A percentile compares a stretch with the other conserved stretches of the same genome.
Evolutionary conservation across 2,888 invertebrate species (phyloP).

Genomic region (Resseliella maxima): DNA sequence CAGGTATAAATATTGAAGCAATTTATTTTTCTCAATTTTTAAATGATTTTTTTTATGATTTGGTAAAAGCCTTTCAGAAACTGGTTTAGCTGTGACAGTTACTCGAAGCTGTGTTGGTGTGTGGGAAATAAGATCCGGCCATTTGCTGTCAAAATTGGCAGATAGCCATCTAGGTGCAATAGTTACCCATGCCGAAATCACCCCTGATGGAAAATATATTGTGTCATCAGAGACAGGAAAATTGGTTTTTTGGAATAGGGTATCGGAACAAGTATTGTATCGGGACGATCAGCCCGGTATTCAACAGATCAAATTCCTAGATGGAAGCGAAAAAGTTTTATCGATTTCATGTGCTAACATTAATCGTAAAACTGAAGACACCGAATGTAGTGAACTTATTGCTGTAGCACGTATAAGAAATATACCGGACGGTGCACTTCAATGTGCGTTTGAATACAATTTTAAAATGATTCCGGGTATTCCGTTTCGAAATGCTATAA

Average conservation of each 20-base stretch:
- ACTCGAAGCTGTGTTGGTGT: conserved; percentile 95
- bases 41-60: conserved; percentile 58
- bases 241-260: conserved; percentile 87
- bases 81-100: conserved; percentile 88
- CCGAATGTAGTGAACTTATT: conserved; percentile 74
- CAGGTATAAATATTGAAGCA: conserved; percentile 70
- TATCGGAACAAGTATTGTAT: conserved; percentile 79
- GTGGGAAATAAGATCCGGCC: conserved; percentile 90
- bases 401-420: conserved; percentile 77
- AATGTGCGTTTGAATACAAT: conserved; percentile 86
- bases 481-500: conserved; percentile 79
- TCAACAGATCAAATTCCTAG: conserved; percentile 67
- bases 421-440: conserved; percentile 81
- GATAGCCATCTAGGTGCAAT: conserved; percentile 94
- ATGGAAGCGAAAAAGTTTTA: conserved; percentile 66
- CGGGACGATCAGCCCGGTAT: conserved; percentile 81
- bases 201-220: conserved; percentile 84
- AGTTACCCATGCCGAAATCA: conserved; percentile 91
- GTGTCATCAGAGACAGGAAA: conserved; percentile 93
- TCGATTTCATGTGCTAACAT: conserved; percentile 67
- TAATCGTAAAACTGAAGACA: conserved; percentile 65
- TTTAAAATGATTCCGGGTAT: conserved; percentile 77
- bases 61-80: conserved; percentile 84
- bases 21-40: background rate
- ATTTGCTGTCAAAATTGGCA: conserved; percentile 85